Evolutionary conservation across 2,113 vertebrate genomes (phyloP), one percentile per base, ranked within the genome.

Genomic region (Entosphenus tridentatus): DNA sequence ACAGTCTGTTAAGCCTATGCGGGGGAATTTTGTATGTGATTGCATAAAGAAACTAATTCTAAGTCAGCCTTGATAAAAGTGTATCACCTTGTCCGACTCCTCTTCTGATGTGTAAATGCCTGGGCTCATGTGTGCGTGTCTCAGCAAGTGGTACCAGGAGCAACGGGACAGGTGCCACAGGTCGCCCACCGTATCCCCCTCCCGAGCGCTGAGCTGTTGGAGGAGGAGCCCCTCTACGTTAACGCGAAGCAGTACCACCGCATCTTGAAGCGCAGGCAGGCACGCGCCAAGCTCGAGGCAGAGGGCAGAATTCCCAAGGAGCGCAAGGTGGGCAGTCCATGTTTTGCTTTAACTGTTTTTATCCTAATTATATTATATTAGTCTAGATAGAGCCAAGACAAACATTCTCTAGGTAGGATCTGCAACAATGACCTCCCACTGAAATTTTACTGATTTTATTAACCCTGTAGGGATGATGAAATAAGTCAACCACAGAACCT

Each of bases 161-260:
- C 71, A 39, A 39, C 39, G 39, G 39, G 39, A 39, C 39, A 39
- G 39, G 39, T 39, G 39, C 39, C 39, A 39, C 39, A 39, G 39
- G 39, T 39, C 39, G 39, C 96, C 79, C 93, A 96, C 73, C 83
- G 93, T 70, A 98, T 98, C 72, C 93, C 92, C 14, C 70, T 98
- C 68, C 93, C 93, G 56, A 92, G 93, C 54, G 89, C 92, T 10
- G 93, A 97, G 74, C 95, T 98, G 89, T 84, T 98, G 1, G 92
- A 98, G 11, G 92, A 98, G 73, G 93, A 98, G 74, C 92, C 93
- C 14, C 82, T 97, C 2, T 98, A 97, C 2, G 93, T 98, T 68
- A 98, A 98, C 2, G 92, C 93, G 73, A 98, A 98, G 74, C 93
- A 98, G 78, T 98, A 98, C 77, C 92, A 98, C 75, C 86, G 91